Evolutionary conservation across 1,140 invertebrate species (phyloP), one percentile per base, ranked within the genome.

Genomic region (Tetramorium parvispinum): DNA sequence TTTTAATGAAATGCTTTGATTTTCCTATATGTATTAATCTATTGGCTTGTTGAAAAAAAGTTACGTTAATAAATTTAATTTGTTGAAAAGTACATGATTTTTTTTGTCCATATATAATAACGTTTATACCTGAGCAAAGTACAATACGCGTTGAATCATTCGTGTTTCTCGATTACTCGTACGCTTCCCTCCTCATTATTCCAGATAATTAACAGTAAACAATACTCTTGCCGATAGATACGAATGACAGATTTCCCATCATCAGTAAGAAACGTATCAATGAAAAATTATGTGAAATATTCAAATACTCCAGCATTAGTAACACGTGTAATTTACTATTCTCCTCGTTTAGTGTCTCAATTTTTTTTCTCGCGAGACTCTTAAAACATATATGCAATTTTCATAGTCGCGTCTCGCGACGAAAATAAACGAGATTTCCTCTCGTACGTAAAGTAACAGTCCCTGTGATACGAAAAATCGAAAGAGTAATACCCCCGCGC

Each of bases 401-500:
- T 10, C 16, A n/a, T 40, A 40, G 18, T 37, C 61, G 27, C 37
- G 18, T 65, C 3, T 8, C 7, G 37, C 27, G 37, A 40, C 18
- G 18, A 40, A 21, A 65, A 18, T 37, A 63, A 63, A 63, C 16
- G 27, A 32, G 27, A 65, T 40, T 18, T 40, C 37, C 63, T 11
- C 63, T 21, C 32, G 18, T 32, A 40, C 32, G 37, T 40, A 10
- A 10, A n/a, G 37, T 66, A 43, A 40, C 32, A 65, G 37, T 40
- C 6, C 37, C n/a, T 37, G 77, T n/a, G 70, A 85, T 46, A 32
- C 63, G 66, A 78, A 87, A 79, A 82, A 85, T 70, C 71, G 49
- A 65, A 86, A 85, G 77, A 70, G 61, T 85, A 86, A 87, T 81
- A 89, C 65, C 81, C 87, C 71, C 76, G 82, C 46, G 63, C 21